Evolutionary conservation across 2,113 vertebrate species (phyloP).

Genomic region (Rousettus leschenaultii): DNA sequence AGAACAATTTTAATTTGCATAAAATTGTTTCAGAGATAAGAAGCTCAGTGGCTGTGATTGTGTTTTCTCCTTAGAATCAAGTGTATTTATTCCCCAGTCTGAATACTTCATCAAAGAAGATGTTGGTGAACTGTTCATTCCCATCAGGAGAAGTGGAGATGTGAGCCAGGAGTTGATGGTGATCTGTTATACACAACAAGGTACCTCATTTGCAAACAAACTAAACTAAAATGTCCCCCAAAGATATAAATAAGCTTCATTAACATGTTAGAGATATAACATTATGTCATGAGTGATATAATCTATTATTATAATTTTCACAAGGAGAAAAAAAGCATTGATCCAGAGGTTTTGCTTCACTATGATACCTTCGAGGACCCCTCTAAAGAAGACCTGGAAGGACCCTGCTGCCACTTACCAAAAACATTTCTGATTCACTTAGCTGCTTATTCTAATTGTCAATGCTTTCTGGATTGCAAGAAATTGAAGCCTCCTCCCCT

Average conservation of each 20-base stretch:
- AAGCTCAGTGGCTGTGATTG: background rate
- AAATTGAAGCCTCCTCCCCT: background rate
- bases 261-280: background rate
- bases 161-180: slow-evolving; percentile 94
- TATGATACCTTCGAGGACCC: background rate
- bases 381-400: background rate
- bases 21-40: background rate
- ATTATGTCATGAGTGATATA: background rate
- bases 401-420: too few relatives aligned
- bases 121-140: slow-evolving; percentile 91
- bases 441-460: background rate
- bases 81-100: slow-evolving; percentile 92
- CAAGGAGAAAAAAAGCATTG: background rate
- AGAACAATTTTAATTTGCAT: background rate
- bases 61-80: slow-evolving; percentile 87
- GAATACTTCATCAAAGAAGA: slow-evolving; percentile 89
- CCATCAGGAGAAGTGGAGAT: slow-evolving; percentile 92
- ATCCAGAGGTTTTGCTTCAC: background rate
- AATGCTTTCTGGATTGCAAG: background rate
- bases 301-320: background rate
- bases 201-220: slow-evolving; percentile 74
- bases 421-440: background rate
- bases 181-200: slow-evolving; percentile 93
- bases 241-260: background rate
- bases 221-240: background rate